Evolutionary conservation across 2,113 vertebrate genomes (phyloP), one percentile per base, ranked within the genome.

Genomic region (Leuciscus idus): DNA sequence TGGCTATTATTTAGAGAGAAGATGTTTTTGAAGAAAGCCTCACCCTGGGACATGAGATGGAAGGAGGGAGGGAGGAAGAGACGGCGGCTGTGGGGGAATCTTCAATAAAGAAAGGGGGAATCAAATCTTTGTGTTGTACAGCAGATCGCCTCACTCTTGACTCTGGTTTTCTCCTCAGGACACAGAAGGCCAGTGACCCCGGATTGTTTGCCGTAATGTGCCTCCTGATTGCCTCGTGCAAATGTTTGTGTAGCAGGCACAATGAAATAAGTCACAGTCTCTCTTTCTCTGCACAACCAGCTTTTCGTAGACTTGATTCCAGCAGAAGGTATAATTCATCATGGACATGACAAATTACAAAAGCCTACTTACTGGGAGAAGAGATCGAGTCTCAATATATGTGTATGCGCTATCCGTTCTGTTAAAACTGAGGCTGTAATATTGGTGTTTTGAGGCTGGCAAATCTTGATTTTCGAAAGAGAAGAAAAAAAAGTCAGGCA

Each of bases 291-390:
- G 57, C 36, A 48, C 26, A 12, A 46, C 17, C n/a, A 33, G 17
- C 55, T 12, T 48, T 52, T 12, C 5, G 9, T 46, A 73, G 62
- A 80, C 74, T 88, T 87, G 36, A 82, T 73, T 88, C 62, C 62
- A 33, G 46, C 26, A 79, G 68, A 88, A 87, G 78, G 61, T n/a
- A 61, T 86, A 85, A 89, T 88, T 87, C 68, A 88, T 88, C 86
- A 87, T 74, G 79, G 87, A 77, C 88, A 82, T 55, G 83, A 85
- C 86, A 89, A 82, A 91, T 86, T 84, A 86, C 84, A 84, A 46
- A 55, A 55, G 73, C 52, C 83, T 80, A 15, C 83, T 86, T 57
- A 83, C 68, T 86, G 87, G 33, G 86, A 68, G 30, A 75, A 62
- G 82, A 62, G 28, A 61, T 55, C 52, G 39, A 10, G 5, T n/a